These are phyloP conservation scores for Dicerorhinus sumatrensis DNA, from an alignment of 2,113 vertebrate species.

Conservation along the genomic window DNA sequence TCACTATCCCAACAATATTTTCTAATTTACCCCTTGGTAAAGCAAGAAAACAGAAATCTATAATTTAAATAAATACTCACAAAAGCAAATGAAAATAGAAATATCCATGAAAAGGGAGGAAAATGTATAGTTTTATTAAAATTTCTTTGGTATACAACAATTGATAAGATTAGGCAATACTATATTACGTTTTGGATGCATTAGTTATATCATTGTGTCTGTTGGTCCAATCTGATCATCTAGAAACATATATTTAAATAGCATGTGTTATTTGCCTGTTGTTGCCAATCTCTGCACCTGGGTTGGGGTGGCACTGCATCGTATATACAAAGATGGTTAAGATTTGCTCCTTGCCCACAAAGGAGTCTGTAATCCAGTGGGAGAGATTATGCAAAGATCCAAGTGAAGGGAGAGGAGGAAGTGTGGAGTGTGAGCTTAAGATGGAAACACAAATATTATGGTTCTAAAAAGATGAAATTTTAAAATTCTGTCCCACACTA, in stretches of 20 bases:
- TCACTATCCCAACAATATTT: background rate
- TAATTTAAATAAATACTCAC: background rate
- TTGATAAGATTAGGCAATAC: background rate
- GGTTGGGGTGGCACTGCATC: background rate
- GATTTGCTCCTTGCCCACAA: background rate
- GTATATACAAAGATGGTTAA: background rate
- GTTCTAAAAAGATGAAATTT: slow-evolving; percentile 21
- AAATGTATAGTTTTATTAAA: slow-evolving; percentile 13
- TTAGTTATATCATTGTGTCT: background rate
- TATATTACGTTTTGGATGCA: background rate
- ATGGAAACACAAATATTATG: background rate
- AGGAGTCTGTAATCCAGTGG: background rate
- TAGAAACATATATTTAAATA: background rate
- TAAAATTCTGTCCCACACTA: background rate
- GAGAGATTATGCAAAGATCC: background rate
- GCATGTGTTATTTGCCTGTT: background rate
- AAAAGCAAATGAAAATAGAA: background rate
- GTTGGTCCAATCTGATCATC: background rate
- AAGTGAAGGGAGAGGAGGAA: background rate
- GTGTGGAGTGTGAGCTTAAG: background rate
- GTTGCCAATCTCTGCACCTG: background rate
- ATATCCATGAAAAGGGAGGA: background rate
- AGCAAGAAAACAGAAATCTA: background rate
- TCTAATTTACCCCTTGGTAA: background rate
- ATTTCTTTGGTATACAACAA: background rate